These are phyloP conservation scores for Scaeva pyrastri DNA, from an alignment of 2,888 invertebrate genomes.

Conservation along the genomic window DNA sequence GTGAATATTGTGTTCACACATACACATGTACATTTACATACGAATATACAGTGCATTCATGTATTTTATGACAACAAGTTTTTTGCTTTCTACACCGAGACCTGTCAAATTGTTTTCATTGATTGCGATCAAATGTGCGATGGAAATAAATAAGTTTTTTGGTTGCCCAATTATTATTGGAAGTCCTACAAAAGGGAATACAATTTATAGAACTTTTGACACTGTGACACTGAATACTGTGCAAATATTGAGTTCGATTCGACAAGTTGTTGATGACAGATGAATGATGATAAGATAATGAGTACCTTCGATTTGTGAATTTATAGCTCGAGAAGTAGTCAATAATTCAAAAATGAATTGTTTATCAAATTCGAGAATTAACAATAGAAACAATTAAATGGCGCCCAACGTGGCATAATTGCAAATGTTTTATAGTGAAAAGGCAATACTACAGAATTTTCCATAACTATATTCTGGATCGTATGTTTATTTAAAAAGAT, in stretches of 20 bases:
- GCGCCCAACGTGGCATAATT: background rate
- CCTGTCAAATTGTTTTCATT: constrained; percentile 40
- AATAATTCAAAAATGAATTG: too few relatives aligned
- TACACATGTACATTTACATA: too few relatives aligned
- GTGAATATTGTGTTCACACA: background rate
- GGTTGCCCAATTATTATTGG: constrained; percentile 24
- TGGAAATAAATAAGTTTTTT: background rate
- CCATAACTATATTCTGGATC: too few relatives aligned
- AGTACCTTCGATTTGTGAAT: background rate
- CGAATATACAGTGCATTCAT: background rate
- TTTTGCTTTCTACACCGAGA: background rate
- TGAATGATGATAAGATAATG: constrained; percentile 9
- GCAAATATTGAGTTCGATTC: constrained; percentile 5
- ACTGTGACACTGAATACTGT: constrained; percentile 10
- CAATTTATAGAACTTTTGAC: constrained; percentile 2
- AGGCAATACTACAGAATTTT: too few relatives aligned
- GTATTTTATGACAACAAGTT: constrained; percentile 59
- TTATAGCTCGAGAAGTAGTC: too few relatives aligned
- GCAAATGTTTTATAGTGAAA: too few relatives aligned
- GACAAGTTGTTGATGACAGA: background rate
- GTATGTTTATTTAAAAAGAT: too few relatives aligned
- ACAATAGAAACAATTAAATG: background rate
- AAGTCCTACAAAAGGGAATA: background rate
- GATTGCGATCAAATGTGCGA: constrained; percentile 21
- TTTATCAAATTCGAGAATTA: too few relatives aligned